Evolutionary conservation across 2,888 invertebrate genomes (phyloP), one percentile per base, ranked within the genome.

Genomic region (Rapana venosa): DNA sequence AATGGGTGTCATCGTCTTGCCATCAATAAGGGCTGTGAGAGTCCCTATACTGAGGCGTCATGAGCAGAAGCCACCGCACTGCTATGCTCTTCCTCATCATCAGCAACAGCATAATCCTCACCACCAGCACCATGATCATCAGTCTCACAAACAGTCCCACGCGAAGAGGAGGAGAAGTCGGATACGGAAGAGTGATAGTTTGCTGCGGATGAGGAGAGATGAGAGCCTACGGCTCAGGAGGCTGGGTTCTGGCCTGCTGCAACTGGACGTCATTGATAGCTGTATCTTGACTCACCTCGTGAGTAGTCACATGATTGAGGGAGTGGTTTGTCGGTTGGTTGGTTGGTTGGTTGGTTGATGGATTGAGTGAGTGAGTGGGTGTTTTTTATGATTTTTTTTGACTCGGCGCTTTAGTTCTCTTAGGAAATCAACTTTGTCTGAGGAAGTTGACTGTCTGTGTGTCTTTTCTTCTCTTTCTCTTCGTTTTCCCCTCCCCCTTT

Each of bases 181-280:
- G 32, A 35, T 66, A 0, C 8, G 74, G 26, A 85, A 77, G 66
- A 92, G 92, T 36, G 92, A 92, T 88, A 92, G 92, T 89, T 91
- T 92, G 56, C 74, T 93, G 17, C 90, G 93, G 36, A 90, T 92
- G 70, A 87, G 36, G 32, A 90, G 83, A 36, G 90, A 90, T 26
- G 92, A 92, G 56, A n/a, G 88, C 5, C 89, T 92, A 4, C 93
- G 92, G 81, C 91, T 93, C 17, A 93, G 94, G 0, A 90, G 94
- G 13, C 92, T 95, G 56, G 95, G 95, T 0, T 94, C 93, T 22
- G 95, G 95, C 36, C 92, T 94, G 87, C 89, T 93, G 56, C 91
- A 92, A 92, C 30, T 17, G 6, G 79, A 47, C 11, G 79, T 56
- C 5, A 83, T 94, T 36, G 95, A 95, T 91, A 94, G 93, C 90